Conservation (phyloP, 2,888 invertebrate genomes). For the Cartodere bifasciata region DNA sequence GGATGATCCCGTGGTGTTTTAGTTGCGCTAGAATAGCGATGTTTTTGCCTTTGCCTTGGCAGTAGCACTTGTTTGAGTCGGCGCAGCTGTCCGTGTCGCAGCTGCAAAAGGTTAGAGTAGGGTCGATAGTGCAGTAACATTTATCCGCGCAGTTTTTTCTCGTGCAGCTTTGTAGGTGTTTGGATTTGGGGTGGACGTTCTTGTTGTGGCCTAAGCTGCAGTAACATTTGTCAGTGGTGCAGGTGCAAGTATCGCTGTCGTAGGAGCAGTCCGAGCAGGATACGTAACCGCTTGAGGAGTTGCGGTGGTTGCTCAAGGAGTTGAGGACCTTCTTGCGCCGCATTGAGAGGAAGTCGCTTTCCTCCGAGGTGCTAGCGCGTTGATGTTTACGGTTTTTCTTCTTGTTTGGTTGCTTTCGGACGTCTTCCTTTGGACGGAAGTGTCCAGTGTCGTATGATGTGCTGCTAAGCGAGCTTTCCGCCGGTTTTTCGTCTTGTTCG, state of each 20-base stretch:
- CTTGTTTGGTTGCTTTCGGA: conserved; percentile 20
- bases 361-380: conserved; percentile 33
- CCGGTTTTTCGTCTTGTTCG: conserved; percentile 22
- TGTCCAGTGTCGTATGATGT: conserved; percentile 50
- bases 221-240: conserved; percentile 73
- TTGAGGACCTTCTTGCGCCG: conserved; percentile 21
- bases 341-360: conserved; percentile 36
- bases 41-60: conserved; percentile 34
- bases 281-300: conserved; percentile 54
- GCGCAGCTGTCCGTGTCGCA: conserved; percentile 80
- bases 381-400: conserved; percentile 22
- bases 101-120: conserved; percentile 47
- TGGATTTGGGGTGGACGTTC: conserved; percentile 19
- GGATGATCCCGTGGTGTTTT: conserved; percentile 38
- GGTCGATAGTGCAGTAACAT: conserved; percentile 51
- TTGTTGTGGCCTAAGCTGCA: conserved; percentile 57
- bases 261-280: conserved; percentile 80
- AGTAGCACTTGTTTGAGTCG: conserved; percentile 81
- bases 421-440: conserved; percentile 44
- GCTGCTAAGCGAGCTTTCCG: conserved; percentile 49
- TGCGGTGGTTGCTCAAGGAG: conserved; percentile 27
- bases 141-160: conserved; percentile 39
- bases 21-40: conserved; percentile 38
- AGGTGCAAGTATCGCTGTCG: conserved; percentile 73
- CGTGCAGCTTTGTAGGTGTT: conserved; percentile 24